Percentiles rank a stretch among this genome's conserved stretches.
phyloP scores from a whole-genome alignment of 2,113 vertebrate genomes.

The Sciurus niger region DNA sequence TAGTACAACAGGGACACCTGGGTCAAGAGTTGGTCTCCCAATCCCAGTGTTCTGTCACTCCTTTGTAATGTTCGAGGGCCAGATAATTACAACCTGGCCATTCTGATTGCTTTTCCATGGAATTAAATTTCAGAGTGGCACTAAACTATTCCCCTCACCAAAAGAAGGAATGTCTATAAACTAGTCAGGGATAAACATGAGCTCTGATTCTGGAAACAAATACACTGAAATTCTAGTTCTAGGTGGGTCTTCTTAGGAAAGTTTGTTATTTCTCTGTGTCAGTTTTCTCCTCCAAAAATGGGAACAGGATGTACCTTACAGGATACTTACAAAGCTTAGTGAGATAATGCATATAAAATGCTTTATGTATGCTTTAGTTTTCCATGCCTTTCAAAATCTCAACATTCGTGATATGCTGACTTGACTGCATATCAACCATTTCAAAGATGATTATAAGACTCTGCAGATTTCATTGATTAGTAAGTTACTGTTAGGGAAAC shows the following conservation, averaged over 20 bases:
- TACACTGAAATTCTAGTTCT: background rate
- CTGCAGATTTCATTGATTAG: background rate
- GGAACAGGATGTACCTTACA: background rate
- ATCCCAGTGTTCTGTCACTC: background rate
- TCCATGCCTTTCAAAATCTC: background rate
- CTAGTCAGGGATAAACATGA: background rate
- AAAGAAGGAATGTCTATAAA: background rate
- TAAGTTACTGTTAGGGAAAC: background rate
- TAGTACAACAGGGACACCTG: background rate
- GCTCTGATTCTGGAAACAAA: background rate
- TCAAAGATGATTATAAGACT: background rate
- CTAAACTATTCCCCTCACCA: background rate
- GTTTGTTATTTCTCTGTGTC: background rate
- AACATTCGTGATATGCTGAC: background rate
- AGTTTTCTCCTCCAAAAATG: background rate
- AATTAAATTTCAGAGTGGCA: background rate
- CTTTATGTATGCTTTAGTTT: constrained; percentile 1
- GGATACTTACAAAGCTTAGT: background rate
- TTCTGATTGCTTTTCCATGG: background rate
- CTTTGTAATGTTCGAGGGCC: background rate
- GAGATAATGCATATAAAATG: background rate
- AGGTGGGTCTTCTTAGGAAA: background rate
- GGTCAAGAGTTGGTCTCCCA: background rate
- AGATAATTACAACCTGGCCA: background rate
- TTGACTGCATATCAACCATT: background rate